Base-by-base conservation (phyloP, 2,797 vertebrate genomes). In the Tapirus indicus region DNA sequence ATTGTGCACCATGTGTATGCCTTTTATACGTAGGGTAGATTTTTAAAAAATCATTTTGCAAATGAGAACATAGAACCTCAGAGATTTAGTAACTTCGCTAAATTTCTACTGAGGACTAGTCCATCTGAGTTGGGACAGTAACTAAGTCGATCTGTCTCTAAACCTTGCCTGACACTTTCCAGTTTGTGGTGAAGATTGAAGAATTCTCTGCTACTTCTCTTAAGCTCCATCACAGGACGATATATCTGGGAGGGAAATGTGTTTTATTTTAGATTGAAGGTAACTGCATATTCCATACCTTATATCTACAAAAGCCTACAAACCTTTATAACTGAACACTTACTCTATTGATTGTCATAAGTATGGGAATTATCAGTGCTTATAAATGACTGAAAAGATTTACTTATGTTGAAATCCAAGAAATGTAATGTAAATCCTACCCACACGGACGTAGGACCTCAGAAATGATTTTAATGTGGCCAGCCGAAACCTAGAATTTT, bases 371-470 rank as follows among this genome's bases (percentile, higher is more conserved):
- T 97, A 96, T 88, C 25, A 91, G 44, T 35, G 56, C 35, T 94
- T 98, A 94, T 80, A 97, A 97, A 62, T 88, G 4, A 74, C 52
- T 96, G 11, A 54, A 90, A 93, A 88, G 58, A 13, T 88, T 90
- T 95, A 68, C 47, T 79, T 87, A 82, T 91, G 16, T 54, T 91
- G n/a, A 95, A 54, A 88, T 96, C 89, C 4, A 72, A 96, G 75
- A 94, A 35, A 68, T 16, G 71, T 1, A 35, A 68, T 16, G 71
- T 1, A 29, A 86, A 68, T 88, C 14, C 83, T 96, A 96, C 38
- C 5, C 77, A n/a, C 5, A 20, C 94, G 60, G 69, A 83, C 9
- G 79, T 47, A 41, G 11, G 88, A 16, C 7, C 13, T 88, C 38
- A 92, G 44, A 64, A 12, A 84, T 66, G 47, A 95, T n/a, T 86